Evolutionary conservation across 2,797 vertebrate genomes (phyloP).

Genomic region (Harpagifer antarcticus): DNA sequence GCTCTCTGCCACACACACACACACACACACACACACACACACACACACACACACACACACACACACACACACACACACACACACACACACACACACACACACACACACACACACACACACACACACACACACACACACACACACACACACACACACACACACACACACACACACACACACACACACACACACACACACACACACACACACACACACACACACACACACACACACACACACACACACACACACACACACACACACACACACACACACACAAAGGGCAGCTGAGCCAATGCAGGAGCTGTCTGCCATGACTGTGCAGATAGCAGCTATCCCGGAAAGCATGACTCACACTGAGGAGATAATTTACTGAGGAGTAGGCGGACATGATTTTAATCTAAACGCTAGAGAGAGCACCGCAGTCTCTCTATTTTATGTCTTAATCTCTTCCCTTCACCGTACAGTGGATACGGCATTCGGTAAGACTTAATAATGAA

Average conservation of each 20-base stretch:
- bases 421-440: background rate
- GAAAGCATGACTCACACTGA: slow-evolving; percentile 51
- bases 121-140: background rate
- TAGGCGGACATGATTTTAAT: slow-evolving; percentile 26
- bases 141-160: no score
- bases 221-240: no score
- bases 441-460: background rate
- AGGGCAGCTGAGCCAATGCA: slow-evolving; percentile 47
- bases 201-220: no score
- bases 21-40: slow-evolving; percentile 3
- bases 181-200: no score
- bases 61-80: background rate
- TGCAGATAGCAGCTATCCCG: slow-evolving; percentile 49
- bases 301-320: slow-evolving; percentile 57
- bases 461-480: background rate
- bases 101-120: background rate
- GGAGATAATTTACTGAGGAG: slow-evolving; percentile 30
- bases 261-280: background rate
- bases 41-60: slow-evolving; percentile 8
- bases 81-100: background rate
- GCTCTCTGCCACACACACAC: background rate
- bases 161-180: background rate
- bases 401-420: background rate
- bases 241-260: no score
- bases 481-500: background rate